Percentiles rank a stretch among this genome's conserved stretches.
Evolutionary conservation across 2,888 invertebrate genomes (phyloP).

Genomic region (Melinopterus prodromus): DNA sequence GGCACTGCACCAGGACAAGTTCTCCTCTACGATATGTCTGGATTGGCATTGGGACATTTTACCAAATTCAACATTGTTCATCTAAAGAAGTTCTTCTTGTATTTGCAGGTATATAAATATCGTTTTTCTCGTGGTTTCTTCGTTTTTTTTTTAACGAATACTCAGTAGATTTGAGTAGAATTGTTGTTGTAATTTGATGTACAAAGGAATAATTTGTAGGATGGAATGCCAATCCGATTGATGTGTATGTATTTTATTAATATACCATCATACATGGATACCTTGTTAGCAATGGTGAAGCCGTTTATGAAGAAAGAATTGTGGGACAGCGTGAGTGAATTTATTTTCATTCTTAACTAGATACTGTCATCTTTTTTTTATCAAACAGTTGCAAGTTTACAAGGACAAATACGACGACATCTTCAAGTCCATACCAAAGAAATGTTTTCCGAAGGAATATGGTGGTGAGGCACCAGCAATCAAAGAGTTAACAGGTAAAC

Average conservation of each 20-base stretch:
- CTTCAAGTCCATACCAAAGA: constrained; percentile 60
- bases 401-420: constrained; percentile 14
- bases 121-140: background rate
- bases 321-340: constrained; percentile 51
- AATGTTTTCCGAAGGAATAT: constrained; percentile 68
- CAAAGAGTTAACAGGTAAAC: constrained; percentile 6
- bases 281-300: constrained; percentile 71
- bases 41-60: constrained; percentile 68
- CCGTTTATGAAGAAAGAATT: constrained; percentile 77
- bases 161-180: too few relatives aligned
- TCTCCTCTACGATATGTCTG: constrained; percentile 69
- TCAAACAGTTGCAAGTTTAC: constrained; percentile 6
- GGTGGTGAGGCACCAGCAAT: constrained; percentile 64
- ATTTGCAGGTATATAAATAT: constrained; percentile 72
- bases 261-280: constrained; percentile 74
- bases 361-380: constrained; percentile 15
- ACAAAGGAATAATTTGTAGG: constrained; percentile 56
- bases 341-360: constrained; percentile 30
- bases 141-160: constrained; percentile 47
- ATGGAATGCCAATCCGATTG: constrained; percentile 69
- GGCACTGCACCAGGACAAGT: constrained; percentile 66
- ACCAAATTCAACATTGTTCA: constrained; percentile 68
- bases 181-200: background rate
- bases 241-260: constrained; percentile 76
- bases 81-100: constrained; percentile 72